Evolutionary conservation across 2,797 vertebrate genomes (phyloP).

Genomic region (Lagothrix lagotricha): DNA sequence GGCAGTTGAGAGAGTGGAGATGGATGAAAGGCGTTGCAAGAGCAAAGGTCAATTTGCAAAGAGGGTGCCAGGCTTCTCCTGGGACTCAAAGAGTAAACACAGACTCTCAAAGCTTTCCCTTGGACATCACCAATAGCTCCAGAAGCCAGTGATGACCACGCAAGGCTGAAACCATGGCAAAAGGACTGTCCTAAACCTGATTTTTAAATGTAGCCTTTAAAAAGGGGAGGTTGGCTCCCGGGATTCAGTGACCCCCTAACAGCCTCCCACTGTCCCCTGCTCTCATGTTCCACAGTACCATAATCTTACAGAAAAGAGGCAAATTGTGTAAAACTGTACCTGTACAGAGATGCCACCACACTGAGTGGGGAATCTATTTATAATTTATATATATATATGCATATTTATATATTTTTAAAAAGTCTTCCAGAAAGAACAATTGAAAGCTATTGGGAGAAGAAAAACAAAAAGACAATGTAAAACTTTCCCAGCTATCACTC

Average conservation of each 20-base stretch:
- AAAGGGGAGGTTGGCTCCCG: not conserved
- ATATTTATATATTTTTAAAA: constrained; percentile 73
- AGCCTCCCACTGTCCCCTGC: constrained; percentile 40
- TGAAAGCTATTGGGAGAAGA: constrained; percentile 71
- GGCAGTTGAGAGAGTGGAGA: constrained; percentile 30
- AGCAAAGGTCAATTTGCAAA: constrained; percentile 41
- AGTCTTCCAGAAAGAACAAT: constrained; percentile 70
- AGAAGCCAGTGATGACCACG: not conserved
- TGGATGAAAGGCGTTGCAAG: not conserved
- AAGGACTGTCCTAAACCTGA: not conserved
- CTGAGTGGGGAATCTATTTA: constrained; percentile 62
- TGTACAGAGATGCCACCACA: constrained; percentile 77
- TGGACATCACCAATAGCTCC: not conserved
- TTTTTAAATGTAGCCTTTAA: constrained; percentile 14
- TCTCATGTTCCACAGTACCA: constrained; percentile 81
- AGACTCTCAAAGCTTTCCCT: not conserved
- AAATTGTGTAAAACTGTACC: constrained; percentile 77
- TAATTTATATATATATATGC: constrained; percentile 77
- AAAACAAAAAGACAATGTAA: constrained; percentile 59
- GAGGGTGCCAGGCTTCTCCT: constrained; percentile 39
- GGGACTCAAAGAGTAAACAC: constrained; percentile 29
- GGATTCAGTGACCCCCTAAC: not conserved
- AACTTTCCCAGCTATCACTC: constrained; percentile 66
- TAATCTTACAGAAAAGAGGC: constrained; percentile 78
- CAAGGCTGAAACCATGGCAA: not conserved